Percentiles rank a stretch among this genome's conserved stretches.
Conservation (phyloP, 2,113 vertebrate species). For the Takifugu bimaculatus region DNA sequence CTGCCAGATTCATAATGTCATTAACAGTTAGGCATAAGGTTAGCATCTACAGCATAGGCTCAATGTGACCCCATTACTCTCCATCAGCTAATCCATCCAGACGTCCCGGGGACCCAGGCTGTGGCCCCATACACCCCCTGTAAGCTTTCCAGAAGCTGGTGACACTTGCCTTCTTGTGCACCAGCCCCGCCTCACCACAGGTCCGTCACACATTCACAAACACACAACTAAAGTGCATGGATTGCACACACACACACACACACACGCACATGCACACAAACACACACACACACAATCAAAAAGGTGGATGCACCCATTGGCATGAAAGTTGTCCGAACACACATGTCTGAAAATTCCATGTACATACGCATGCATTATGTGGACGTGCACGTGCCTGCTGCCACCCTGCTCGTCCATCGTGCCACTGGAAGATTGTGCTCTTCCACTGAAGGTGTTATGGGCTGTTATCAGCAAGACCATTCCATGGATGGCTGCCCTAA, state of each 20-base stretch:
- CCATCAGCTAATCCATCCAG: constrained; percentile 70
- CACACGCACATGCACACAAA: constrained; percentile 4
- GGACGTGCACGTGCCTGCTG: constrained; percentile 14
- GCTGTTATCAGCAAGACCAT: constrained; percentile 80
- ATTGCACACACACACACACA: background rate
- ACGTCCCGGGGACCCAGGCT: constrained; percentile 59
- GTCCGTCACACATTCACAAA: constrained; percentile 26
- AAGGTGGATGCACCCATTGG: background rate
- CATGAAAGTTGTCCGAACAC: background rate
- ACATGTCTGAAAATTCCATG: background rate
- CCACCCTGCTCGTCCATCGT: constrained; percentile 53
- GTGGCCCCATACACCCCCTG: constrained; percentile 52
- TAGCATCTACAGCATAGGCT: constrained; percentile 69
- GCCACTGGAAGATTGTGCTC: constrained; percentile 62
- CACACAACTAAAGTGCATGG: background rate
- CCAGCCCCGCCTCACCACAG: constrained; percentile 41
- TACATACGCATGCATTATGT: background rate
- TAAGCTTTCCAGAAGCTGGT: constrained; percentile 66
- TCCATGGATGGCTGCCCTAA: constrained; percentile 84
- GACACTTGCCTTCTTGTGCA: constrained; percentile 30
- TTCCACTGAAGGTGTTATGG: constrained; percentile 77
- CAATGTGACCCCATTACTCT: constrained; percentile 79
- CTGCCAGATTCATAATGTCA: constrained; percentile 65
- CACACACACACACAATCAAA: background rate
- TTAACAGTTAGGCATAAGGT: constrained; percentile 70